Conservation (phyloP, 2,113 vertebrate species). For the Lepus europaeus region DNA sequence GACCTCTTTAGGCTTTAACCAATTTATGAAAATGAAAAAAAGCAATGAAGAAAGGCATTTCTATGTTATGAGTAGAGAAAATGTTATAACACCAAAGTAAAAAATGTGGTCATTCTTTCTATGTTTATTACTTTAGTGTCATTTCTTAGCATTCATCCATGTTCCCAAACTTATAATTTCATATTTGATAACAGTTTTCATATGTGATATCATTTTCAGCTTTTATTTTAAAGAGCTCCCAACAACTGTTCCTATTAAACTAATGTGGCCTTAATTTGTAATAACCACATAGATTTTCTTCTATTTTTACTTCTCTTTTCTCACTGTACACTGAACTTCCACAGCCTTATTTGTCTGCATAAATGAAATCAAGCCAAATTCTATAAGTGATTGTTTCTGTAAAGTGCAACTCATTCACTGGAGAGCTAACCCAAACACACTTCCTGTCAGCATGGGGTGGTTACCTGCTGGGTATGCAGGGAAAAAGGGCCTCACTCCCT, state of each 20-base stretch:
- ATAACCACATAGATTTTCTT: not conserved
- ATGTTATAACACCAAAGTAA: not conserved
- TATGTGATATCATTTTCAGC: not conserved
- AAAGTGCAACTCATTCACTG: constrained; percentile 11
- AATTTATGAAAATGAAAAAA: constrained; percentile 12
- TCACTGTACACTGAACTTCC: constrained; percentile 40
- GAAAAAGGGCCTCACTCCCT: not conserved
- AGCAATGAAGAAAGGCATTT: not conserved
- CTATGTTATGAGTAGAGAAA: not conserved
- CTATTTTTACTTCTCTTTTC: constrained; percentile 30
- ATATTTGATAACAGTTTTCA: not conserved
- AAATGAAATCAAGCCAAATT: constrained; percentile 26
- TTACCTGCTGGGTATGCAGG: constrained; percentile 31
- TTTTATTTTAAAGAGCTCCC: constrained; percentile 13
- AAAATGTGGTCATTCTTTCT: not conserved
- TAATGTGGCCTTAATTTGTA: constrained; percentile 48
- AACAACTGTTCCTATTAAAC: not conserved
- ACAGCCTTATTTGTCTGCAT: constrained; percentile 35
- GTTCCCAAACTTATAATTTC: not conserved
- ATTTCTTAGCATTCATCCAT: not conserved
- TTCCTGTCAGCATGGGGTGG: not conserved
- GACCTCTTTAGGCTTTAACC: not conserved
- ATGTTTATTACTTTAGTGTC: not conserved
- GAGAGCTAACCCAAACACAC: not conserved
- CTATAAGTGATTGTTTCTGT: not conserved